Conservation (phyloP, 30 jellyfish, hydroid and myxozoan species). For the Aurelia sp. region DNA sequence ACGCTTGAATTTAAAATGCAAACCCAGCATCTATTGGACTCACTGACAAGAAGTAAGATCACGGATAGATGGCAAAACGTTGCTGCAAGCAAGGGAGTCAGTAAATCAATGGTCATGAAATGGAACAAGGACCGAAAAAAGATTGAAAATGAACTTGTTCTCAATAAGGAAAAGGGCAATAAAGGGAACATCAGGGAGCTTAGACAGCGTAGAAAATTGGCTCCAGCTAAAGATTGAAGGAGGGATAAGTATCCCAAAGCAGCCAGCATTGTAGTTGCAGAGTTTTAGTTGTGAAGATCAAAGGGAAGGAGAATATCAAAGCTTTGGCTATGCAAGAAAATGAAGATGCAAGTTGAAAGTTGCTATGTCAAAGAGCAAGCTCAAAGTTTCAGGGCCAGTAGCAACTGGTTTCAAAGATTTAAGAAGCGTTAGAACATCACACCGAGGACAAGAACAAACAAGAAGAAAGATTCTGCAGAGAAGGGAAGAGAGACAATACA, state of each 20-base stretch:
- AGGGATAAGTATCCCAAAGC: slow-evolving; percentile 30
- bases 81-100: slow-evolving; percentile 49
- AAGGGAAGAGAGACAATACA: no score
- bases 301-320: slow-evolving; percentile 48
- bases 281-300: slow-evolving; percentile 51
- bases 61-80: slow-evolving; percentile 9
- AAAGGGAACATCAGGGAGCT: slow-evolving; percentile 26
- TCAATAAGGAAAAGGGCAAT: slow-evolving; percentile 21
- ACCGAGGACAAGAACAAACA: no score
- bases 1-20: slow-evolving; percentile 34
- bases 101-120: slow-evolving; percentile 29
- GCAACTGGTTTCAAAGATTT: background rate
- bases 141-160: slow-evolving; percentile 32
- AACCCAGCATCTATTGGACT: slow-evolving; percentile 28
- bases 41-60: slow-evolving; percentile 25
- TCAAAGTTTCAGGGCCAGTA: slow-evolving; percentile 29
- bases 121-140: slow-evolving; percentile 43
- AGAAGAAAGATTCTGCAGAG: no score
- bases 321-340: slow-evolving; percentile 45
- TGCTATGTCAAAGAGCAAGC: slow-evolving; percentile 51
- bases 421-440: no score
- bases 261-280: slow-evolving; percentile 39
- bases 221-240: background rate
- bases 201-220: slow-evolving; percentile 30
- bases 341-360: background rate